A percentile compares a stretch with the other conserved stretches of the same genome.
Evolutionary conservation across 1,140 invertebrate species (phyloP).

Genomic region (Acromyrmex charruanus): DNA sequence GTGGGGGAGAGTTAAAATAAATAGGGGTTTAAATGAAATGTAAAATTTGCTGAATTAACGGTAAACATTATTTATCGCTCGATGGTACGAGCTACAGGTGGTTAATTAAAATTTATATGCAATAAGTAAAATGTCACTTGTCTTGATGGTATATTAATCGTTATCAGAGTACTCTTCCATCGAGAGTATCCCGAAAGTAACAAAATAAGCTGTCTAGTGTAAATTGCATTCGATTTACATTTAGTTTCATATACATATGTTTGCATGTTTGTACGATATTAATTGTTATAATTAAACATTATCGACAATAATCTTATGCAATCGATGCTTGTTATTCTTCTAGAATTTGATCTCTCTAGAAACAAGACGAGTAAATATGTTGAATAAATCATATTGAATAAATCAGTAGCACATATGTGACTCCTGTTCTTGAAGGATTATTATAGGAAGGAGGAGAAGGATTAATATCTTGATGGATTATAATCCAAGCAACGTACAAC

Average conservation of each 20-base stretch:
- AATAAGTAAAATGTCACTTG: constrained; percentile 28
- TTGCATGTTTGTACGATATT: not conserved
- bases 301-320: constrained; percentile 1
- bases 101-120: constrained; percentile 45
- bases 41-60: constrained; percentile 25
- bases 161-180: not conserved
- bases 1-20: not conserved
- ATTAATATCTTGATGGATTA: too few relatives aligned
- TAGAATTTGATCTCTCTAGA: not conserved
- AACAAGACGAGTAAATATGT: too few relatives aligned
- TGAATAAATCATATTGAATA: too few relatives aligned
- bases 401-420: too few relatives aligned
- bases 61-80: constrained; percentile 40
- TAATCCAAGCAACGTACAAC: too few relatives aligned
- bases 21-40: constrained; percentile 4
- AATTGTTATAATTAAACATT: constrained; percentile 8
- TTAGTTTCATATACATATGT: not conserved
- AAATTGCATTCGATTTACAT: not conserved
- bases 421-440: too few relatives aligned
- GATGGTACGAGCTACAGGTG: constrained; percentile 14
- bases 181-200: not conserved
- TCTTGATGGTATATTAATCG: constrained; percentile 10
- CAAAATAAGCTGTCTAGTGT: not conserved
- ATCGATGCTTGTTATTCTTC: not conserved
- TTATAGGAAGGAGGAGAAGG: too few relatives aligned